A percentile compares a stretch with the other conserved stretches of the same genome.
These are phyloP conservation scores for Phaethornis superciliosus DNA, from an alignment of 2,113 vertebrate species.

Conservation along the genomic window DNA sequence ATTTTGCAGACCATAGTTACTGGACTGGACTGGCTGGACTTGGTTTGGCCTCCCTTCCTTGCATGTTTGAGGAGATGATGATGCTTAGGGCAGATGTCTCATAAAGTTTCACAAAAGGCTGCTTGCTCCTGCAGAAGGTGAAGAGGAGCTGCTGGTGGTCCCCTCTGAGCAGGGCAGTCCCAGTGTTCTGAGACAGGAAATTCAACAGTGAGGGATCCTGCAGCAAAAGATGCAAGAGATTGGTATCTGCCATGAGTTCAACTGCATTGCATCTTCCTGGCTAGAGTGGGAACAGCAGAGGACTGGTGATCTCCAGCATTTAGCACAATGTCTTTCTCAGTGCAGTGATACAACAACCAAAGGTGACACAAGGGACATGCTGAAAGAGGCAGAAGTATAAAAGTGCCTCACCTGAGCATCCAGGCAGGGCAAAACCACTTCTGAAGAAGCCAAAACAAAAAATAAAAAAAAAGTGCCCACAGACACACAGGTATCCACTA, in stretches of 20 bases:
- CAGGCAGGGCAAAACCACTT: not conserved
- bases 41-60: not conserved
- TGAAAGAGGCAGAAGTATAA: not conserved
- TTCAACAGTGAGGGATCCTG: not conserved
- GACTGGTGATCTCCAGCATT: not conserved
- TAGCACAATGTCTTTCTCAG: not conserved
- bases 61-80: not conserved
- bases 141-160: not conserved
- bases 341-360: no score
- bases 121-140: not conserved
- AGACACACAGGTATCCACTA: no score
- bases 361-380: not conserved
- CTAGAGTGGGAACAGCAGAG: not conserved
- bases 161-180: not conserved
- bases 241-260: not conserved
- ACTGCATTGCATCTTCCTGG: not conserved
- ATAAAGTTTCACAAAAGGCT: not conserved
- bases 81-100: not conserved
- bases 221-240: not conserved
- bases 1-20: not conserved
- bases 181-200: not conserved
- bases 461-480: not conserved
- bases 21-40: accelerated
- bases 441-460: not conserved
- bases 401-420: not conserved